These are phyloP conservation scores for Druon quercuslanigerum DNA, from an alignment of 1,140 invertebrate genomes.

Conservation along the genomic window DNA sequence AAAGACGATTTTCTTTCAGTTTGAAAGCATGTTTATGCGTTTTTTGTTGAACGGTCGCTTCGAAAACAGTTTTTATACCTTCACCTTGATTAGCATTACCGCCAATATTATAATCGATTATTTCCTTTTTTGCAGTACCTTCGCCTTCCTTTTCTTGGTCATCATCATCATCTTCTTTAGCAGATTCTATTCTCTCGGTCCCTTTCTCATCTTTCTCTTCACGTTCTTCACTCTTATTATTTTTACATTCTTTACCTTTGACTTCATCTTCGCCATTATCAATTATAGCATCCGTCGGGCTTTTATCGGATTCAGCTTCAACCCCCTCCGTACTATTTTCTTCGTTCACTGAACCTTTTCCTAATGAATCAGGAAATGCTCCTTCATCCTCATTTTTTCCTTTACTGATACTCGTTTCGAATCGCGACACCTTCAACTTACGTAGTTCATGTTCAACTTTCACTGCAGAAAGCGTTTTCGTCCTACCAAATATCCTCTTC, in stretches of 20 bases:
- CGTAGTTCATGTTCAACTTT: neutral
- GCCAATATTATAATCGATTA: constrained; percentile 37
- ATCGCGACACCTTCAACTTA: neutral
- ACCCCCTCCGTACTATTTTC: neutral
- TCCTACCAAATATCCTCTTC: constrained; percentile 27
- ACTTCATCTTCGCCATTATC: constrained; percentile 39
- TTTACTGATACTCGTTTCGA: neutral
- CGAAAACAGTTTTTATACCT: neutral
- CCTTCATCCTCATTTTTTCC: neutral
- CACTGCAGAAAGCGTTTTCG: neutral
- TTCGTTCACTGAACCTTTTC: neutral
- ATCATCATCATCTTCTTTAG: constrained; percentile 36
- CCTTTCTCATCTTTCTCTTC: constrained; percentile 40
- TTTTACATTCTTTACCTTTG: constrained; percentile 32
- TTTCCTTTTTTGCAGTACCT: constrained; percentile 29
- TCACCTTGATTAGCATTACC: constrained; percentile 34
- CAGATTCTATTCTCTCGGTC: constrained; percentile 39
- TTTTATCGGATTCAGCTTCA: neutral
- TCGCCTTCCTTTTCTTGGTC: constrained; percentile 41
- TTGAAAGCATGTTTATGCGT: too few relatives aligned
- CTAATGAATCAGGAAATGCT: constrained; percentile 12
- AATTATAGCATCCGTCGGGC: constrained; percentile 33
- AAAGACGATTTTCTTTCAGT: too few relatives aligned
- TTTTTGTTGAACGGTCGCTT: neutral
- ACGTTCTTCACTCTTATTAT: constrained; percentile 39